Conservation (phyloP, 2,797 vertebrate genomes). For the Octomys mimax region DNA sequence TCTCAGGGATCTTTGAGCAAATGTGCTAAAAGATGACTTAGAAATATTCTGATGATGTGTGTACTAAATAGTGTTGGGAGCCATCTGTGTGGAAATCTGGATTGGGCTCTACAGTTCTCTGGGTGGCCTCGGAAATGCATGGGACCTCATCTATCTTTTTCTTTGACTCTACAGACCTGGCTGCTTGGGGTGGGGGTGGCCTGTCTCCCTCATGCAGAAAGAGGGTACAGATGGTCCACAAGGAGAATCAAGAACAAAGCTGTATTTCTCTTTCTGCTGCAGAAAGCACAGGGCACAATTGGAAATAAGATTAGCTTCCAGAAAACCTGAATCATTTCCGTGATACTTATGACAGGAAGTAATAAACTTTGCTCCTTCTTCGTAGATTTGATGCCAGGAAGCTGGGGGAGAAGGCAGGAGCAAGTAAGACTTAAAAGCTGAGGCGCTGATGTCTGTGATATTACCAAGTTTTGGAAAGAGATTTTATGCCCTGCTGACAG, state of each 20-base stretch:
- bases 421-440: background rate
- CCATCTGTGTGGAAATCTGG: background rate
- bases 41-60: slow-evolving; percentile 11
- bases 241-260: background rate
- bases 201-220: too few relatives aligned
- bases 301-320: background rate
- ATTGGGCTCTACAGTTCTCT: background rate
- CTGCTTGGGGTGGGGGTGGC: too few relatives aligned
- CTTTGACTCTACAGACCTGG: background rate
- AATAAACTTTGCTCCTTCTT: background rate
- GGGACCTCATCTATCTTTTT: background rate
- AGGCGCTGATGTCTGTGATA: background rate
- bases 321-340: background rate
- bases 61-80: background rate
- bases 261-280: background rate
- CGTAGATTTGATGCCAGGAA: background rate
- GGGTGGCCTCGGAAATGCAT: background rate
- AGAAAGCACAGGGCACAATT: background rate
- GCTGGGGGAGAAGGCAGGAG: background rate
- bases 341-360: background rate
- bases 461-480: slow-evolving; percentile 17
- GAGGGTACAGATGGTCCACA: background rate
- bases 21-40: background rate
- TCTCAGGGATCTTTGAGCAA: background rate
- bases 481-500: background rate